A percentile compares a stretch with the other conserved stretches of the same genome.
These are phyloP conservation scores for Crocallis elinguaria DNA, from an alignment of 2,888 invertebrate species.

Conservation along the genomic window DNA sequence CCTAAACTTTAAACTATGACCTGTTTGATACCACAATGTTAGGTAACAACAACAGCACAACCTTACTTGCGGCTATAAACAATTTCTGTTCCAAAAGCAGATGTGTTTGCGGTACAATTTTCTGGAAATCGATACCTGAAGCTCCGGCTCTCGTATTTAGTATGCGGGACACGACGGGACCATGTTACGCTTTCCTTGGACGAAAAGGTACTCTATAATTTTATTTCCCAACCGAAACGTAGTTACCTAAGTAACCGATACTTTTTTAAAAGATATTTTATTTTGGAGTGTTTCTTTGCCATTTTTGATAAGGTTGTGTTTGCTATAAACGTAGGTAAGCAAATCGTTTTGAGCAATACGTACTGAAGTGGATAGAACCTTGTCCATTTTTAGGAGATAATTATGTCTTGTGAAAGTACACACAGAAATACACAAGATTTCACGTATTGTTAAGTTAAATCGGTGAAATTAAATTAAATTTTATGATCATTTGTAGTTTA, in stretches of 20 bases:
- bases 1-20: not conserved
- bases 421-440: too few species aligned
- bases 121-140: conserved; percentile 67
- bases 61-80: conserved; percentile 21
- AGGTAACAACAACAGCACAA: conserved; percentile 8
- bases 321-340: conserved; percentile 37
- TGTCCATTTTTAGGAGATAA: too few species aligned
- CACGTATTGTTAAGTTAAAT: too few species aligned
- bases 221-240: conserved; percentile 82
- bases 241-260: conserved; percentile 79
- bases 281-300: conserved; percentile 49
- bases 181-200: conserved; percentile 76
- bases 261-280: conserved; percentile 57
- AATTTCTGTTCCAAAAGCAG: conserved; percentile 41
- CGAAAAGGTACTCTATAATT: conserved; percentile 83
- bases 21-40: too few species aligned
- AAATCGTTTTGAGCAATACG: too few species aligned
- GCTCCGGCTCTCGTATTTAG: conserved; percentile 56
- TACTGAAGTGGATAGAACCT: too few species aligned
- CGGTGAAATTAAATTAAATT: too few species aligned
- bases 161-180: conserved; percentile 68
- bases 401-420: too few species aligned
- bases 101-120: conserved; percentile 58
- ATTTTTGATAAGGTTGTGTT: conserved; percentile 59
- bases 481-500: too few species aligned